Evolutionary conservation across 1,140 invertebrate species (phyloP).

Genomic region (Calliopsis andreniformis): DNA sequence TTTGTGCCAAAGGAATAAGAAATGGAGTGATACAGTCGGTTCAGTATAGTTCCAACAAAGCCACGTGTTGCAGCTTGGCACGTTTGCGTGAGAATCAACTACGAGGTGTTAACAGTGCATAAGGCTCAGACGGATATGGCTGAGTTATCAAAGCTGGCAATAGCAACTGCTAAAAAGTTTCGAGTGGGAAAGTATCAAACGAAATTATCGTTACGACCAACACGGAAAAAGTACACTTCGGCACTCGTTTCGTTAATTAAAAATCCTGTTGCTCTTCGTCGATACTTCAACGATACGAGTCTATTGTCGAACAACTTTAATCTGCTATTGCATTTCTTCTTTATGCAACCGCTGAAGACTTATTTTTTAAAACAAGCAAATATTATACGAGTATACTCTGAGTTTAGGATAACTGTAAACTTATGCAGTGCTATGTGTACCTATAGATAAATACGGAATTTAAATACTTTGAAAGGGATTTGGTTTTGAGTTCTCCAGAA

Average conservation of each 20-base stretch:
- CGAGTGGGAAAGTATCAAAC: conserved; percentile 18
- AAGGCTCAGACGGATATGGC: conserved; percentile 1
- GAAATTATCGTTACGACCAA: conserved; percentile 8
- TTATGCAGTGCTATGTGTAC: too few species aligned
- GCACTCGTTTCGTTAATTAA: not conserved
- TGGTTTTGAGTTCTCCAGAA: too few species aligned
- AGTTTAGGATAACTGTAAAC: too few species aligned
- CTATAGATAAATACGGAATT: too few species aligned
- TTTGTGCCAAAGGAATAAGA: not conserved
- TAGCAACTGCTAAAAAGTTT: conserved; percentile 33
- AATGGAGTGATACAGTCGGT: conserved; percentile 6
- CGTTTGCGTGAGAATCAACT: conserved; percentile 47
- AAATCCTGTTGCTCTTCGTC: not conserved
- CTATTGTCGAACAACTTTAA: not conserved
- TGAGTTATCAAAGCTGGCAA: conserved; percentile 29
- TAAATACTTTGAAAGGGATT: too few species aligned
- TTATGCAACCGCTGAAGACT: too few species aligned
- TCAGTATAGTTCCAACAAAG: conserved; percentile 13
- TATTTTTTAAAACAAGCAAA: too few species aligned
- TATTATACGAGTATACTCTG: too few species aligned
- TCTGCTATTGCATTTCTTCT: not conserved
- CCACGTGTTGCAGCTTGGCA: conserved; percentile 51
- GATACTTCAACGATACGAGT: not conserved
- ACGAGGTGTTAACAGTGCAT: conserved; percentile 17
- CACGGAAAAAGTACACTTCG: not conserved